Base-by-base conservation (phyloP, 2,113 vertebrate genomes). In the Urocynchramus pylzowi region DNA sequence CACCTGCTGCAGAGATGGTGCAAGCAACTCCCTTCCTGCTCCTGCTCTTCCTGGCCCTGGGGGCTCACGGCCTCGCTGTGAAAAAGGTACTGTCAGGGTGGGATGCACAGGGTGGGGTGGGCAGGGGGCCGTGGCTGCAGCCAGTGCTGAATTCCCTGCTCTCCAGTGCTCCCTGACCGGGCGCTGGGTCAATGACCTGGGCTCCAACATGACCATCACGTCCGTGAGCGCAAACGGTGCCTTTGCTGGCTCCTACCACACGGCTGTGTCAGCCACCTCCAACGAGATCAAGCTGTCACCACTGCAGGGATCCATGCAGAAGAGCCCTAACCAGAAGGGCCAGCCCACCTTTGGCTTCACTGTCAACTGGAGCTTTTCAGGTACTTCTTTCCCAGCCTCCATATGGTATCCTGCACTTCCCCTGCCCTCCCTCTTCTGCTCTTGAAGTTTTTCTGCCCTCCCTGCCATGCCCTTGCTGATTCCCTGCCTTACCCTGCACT, bases 141-240 rank as follows among this genome's bases (percentile, higher is more conserved):
- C 27, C 1, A 2, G 7, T 4, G 3, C 50, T 35, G 41, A 35
- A 3, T 92, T 24, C 21, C 1, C 28, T 77, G 27, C 2, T 3
- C 24, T 56, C 8, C 69, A 86, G 95, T 94, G 96, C 3, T 1
- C 1, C 8, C 23, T 89, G 67, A 21, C 6, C 0, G 85, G 95
- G 8, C 0, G 0, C 1, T 96, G 94, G 95, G 1, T 0, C 15
- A 97, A 94, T 0, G 85, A 96, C 15, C 59, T 97, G 61, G 90
- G 92, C 33, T 97, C 95, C 75, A 76, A 45, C 45, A 93, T 97
- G 96, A 91, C 68, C 41, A 77, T 97, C 1, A 0, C 0, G 0
- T 0, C 0, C 0, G 1, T 95, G 45, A 41, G 83, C 0, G 1
- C 0, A 5, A 9, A 24, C 0, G 88, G 88, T 0, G 3, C 1